Evolutionary conservation across 2,888 invertebrate species (phyloP).

Genomic region (Agapetus fuscipes): DNA sequence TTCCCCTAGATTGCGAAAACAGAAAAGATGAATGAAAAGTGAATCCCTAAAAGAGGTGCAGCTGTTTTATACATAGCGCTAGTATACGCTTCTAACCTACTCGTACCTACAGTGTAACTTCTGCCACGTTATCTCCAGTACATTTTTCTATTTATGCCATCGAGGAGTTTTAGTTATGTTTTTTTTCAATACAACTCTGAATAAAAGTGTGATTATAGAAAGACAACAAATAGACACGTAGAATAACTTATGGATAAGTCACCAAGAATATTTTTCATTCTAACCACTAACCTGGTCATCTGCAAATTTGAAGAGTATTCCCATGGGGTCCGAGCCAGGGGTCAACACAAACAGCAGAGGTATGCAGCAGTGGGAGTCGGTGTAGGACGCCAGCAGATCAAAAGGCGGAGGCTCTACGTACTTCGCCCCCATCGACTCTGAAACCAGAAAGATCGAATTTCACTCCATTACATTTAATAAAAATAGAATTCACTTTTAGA

Average conservation of each 20-base stretch:
- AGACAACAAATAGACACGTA: background rate
- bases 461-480: background rate
- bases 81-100: too few relatives aligned
- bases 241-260: background rate
- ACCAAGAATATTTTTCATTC: background rate
- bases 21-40: too few relatives aligned
- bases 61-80: too few relatives aligned
- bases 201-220: too few relatives aligned
- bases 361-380: slow-evolving; percentile 78
- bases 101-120: too few relatives aligned
- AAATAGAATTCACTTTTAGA: background rate
- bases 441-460: slow-evolving; percentile 1
- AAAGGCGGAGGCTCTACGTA: slow-evolving; percentile 89
- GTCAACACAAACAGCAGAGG: slow-evolving; percentile 87
- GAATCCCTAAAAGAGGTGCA: too few relatives aligned
- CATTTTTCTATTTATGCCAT: too few relatives aligned
- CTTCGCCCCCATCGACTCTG: slow-evolving; percentile 61
- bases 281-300: slow-evolving; percentile 59
- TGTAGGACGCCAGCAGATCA: slow-evolving; percentile 72
- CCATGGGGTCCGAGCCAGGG: slow-evolving; percentile 90
- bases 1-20: too few relatives aligned
- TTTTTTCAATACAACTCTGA: too few relatives aligned
- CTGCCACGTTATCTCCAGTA: too few relatives aligned
- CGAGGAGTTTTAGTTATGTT: background rate
- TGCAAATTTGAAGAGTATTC: slow-evolving; percentile 80